Base-by-base conservation (phyloP, 1,140 invertebrate species). In the Listronotus bonariensis region DNA sequence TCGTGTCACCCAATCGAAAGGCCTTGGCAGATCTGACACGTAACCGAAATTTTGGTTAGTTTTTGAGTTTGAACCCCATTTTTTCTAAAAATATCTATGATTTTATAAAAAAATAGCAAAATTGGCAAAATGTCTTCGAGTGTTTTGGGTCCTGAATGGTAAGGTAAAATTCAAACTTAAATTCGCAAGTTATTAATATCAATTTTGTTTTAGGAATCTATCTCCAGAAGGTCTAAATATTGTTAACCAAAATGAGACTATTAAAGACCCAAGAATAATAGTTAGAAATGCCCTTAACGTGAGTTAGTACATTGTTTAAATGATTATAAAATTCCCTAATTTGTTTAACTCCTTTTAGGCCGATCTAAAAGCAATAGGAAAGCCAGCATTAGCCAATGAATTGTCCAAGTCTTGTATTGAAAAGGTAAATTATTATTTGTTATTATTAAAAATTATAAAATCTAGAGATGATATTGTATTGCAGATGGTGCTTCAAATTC, bases 401-500 rank as follows among this genome's bases (percentile, higher is more conserved):
- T 80, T 85, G 62, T 76, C 79, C 18, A 86, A 86, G 77, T 72
- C 43, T 75, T 74, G 46, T 70, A 17, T 59, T 41, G 31, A 17
- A 56, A 63, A 69, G 60, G 79, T 80, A 72, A 70, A 70, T 69
- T 61, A 34, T 42, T 38, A 55, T 32, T 77, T 57, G 54, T 52
- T 12, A 2, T 51, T 51, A 41, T 26, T 18, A 31, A 57, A 26
- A 57, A 51, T n/a, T 40, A 2, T 53, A 43, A 52, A 45, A 34
- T 34, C n/a, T 12, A 34, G 12, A 9, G 17, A 18, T 53, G 9
- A 18, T 31, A 7, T 26, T 6, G 2, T 53, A 5, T 55, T 63
- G 3, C 38, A 89, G 57, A 83, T 93, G 60, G 87, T 96, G 10
- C 80, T 95, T 17, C 94, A 97, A 85, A 88, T 97, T 71, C 89